These are phyloP conservation scores for Acromyrmex charruanus DNA, from an alignment of 1,140 invertebrate genomes.

Conservation along the genomic window DNA sequence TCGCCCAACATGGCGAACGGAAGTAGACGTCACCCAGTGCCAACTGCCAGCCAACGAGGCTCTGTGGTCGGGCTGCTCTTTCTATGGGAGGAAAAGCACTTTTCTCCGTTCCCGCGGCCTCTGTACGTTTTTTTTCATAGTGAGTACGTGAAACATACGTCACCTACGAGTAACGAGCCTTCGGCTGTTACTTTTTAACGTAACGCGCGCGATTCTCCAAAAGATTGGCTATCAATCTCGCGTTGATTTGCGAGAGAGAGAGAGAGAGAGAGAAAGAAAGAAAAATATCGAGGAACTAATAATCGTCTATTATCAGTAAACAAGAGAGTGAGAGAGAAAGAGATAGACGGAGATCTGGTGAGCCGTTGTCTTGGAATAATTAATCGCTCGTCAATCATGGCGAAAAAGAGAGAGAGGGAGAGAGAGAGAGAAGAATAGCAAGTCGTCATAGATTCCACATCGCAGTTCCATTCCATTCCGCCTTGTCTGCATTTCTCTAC, in stretches of 20 bases:
- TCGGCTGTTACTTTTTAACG: slow-evolving; percentile 44
- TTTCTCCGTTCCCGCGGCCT: slow-evolving; percentile 76
- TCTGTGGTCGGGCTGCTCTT: slow-evolving; percentile 76
- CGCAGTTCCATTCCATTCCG: background rate
- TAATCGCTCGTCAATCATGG: slow-evolving; percentile 40
- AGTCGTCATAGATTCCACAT: slow-evolving; percentile 24
- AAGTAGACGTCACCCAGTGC: slow-evolving; percentile 86
- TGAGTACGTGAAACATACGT: slow-evolving; percentile 75
- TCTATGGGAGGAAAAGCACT: slow-evolving; percentile 78
- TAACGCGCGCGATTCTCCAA: slow-evolving; percentile 27
- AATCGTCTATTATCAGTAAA: slow-evolving; percentile 59
- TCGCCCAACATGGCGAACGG: slow-evolving; percentile 81
- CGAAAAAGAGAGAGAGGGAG: background rate
- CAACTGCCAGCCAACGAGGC: slow-evolving; percentile 82
- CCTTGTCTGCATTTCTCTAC: slow-evolving; percentile 23
- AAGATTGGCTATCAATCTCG: slow-evolving; percentile 26
- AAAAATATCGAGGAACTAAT: slow-evolving; percentile 29
- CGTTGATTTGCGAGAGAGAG: slow-evolving; percentile 8
- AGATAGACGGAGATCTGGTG: slow-evolving; percentile 37
- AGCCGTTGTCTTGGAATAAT: slow-evolving; percentile 54
- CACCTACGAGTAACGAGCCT: slow-evolving; percentile 33
- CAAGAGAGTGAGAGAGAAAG: slow-evolving; percentile 26
- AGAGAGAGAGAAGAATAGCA: background rate
- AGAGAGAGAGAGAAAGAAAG: background rate
- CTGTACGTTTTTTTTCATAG: slow-evolving; percentile 72